A percentile compares a stretch with the other conserved stretches of the same genome.
Evolutionary conservation across 2,888 invertebrate species (phyloP).

Genomic region (Encarsia formosa): DNA sequence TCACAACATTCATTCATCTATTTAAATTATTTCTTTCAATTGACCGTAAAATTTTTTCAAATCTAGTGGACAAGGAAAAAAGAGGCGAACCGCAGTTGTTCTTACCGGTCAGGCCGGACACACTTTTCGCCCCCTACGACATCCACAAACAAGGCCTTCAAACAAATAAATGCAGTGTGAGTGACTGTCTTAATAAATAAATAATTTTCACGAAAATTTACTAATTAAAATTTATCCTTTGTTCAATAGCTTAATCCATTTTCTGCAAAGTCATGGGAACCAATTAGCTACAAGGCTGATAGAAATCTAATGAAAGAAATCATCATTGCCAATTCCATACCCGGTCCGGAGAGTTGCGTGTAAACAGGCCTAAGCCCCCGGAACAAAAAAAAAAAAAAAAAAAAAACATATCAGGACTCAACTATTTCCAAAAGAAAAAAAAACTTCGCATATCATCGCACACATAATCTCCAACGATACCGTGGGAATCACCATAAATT

Average conservation of each 20-base stretch:
- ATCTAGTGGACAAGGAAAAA: constrained; percentile 46
- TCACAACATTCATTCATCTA: too few species aligned
- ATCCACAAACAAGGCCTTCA: constrained; percentile 49
- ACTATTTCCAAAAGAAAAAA: not conserved
- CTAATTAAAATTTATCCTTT: not conserved
- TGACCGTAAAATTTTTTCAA: too few species aligned
- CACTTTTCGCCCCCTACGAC: constrained; percentile 49
- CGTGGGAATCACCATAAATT: not conserved
- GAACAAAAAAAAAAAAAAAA: too few species aligned
- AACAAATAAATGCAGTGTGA: constrained; percentile 48
- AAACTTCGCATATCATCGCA: constrained; percentile 7
- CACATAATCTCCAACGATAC: constrained; percentile 5
- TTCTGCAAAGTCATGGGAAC: constrained; percentile 50
- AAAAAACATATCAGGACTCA: constrained; percentile 14
- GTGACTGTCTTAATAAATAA: too few species aligned
- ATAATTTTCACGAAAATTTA: not conserved
- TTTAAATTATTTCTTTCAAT: too few species aligned
- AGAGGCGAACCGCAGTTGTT: constrained; percentile 49
- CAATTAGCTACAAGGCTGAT: constrained; percentile 49
- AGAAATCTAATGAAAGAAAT: constrained; percentile 50
- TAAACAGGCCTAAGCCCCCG: constrained; percentile 52
- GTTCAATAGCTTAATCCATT: constrained; percentile 46
- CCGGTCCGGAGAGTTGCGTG: constrained; percentile 86
- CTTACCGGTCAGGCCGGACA: constrained; percentile 50
- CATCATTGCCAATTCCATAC: constrained; percentile 78